Evolutionary conservation across 2,113 vertebrate species (phyloP), one percentile per base, ranked within the genome.

Genomic region (Silurus meridionalis): DNA sequence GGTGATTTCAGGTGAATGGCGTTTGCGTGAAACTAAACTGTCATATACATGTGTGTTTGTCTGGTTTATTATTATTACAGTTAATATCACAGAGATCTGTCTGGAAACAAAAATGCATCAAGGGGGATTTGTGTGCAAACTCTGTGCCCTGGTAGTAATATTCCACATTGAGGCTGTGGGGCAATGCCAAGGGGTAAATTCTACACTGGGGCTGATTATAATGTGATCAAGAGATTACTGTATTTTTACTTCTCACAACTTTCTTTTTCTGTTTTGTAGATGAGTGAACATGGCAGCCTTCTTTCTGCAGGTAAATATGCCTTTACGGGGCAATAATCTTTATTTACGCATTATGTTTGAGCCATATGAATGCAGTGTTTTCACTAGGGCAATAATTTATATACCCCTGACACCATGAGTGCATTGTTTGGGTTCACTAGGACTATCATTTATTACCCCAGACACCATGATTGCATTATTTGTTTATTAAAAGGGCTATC

Each of bases 181-280:
- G 15, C 61, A 21, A 48, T 48, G 69, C 2, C 85, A 58, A 25
- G 57, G 0, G 85, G 85, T 87, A 83, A 75, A 61, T 15, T 28
- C 55, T 17, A 8, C 14, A 52, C 10, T 9, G 8, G 7, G n/a
- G 1, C 71, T 14, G 4, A 53, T 21, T 80, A 5, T 53, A 23
- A n/a, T 61, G 52, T 21, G 6, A 10, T 15, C 23, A n/a, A 37
- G n/a, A 52, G 55, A 19, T 79, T 81, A 14, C 7, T 55, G 46
- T 0, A 3, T 66, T 8, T 37, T 4, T 14, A 0, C 0, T 66
- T 3, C 63, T 87, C n/a, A 85, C 25, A 1, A 46, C 8, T 13
- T 37, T 0, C 8, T 86, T 9, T 85, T 55, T 84, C 53, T 80
- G 9, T 66, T 86, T 21, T 37, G 6, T 77, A 91, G 90, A 28